Evolutionary conservation across 1,140 invertebrate genomes (phyloP).

Genomic region (Drosophila watanabei): DNA sequence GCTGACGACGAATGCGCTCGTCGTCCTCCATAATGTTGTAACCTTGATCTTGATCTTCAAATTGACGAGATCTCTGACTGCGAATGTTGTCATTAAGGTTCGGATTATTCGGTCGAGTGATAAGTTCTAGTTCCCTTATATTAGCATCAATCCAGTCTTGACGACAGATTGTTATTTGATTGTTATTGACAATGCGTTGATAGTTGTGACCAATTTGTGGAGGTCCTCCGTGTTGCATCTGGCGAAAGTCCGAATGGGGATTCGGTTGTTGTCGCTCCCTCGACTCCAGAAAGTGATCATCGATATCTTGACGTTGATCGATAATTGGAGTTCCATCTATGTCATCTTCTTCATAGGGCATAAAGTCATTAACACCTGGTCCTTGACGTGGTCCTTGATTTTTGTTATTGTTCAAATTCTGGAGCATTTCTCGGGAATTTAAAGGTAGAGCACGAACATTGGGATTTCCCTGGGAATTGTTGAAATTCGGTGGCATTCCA

Average conservation of each 20-base stretch:
- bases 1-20: neutral
- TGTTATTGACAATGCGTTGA: conserved; percentile 35
- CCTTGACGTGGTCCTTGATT: neutral
- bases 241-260: neutral
- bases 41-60: neutral
- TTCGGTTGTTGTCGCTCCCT: neutral
- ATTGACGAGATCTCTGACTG: neutral
- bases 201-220: conserved; percentile 18
- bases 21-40: conserved; percentile 7
- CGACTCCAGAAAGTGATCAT: neutral
- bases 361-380: neutral
- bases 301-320: neutral
- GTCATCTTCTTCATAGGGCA: neutral
- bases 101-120: neutral
- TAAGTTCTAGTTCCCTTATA: neutral
- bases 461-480: neutral
- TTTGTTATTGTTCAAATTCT: conserved; percentile 3
- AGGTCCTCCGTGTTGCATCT: neutral
- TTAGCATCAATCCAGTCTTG: conserved; percentile 20
- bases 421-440: neutral
- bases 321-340: conserved; percentile 1
- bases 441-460: neutral
- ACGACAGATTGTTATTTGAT: conserved; percentile 36
- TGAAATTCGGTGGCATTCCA: neutral
- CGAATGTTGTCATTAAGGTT: neutral